Evolutionary conservation across 2,113 vertebrate species (phyloP).

Genomic region (Hyperopisus bebe): DNA sequence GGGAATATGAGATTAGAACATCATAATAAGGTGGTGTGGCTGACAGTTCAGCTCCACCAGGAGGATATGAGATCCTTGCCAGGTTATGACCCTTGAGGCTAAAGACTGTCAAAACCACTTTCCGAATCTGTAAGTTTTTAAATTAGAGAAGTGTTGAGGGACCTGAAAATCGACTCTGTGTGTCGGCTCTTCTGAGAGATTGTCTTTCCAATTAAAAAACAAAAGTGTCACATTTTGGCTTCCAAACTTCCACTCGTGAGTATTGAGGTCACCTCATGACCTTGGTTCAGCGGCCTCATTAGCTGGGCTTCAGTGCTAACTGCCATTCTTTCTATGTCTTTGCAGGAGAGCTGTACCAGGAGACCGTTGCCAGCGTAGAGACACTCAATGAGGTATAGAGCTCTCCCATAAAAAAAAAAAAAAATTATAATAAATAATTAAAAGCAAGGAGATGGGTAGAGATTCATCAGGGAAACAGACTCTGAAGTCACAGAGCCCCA

Average conservation of each 20-base stretch:
- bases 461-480: neutral
- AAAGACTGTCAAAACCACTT: constrained; percentile 9
- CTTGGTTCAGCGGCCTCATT: neutral
- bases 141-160: neutral
- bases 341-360: constrained; percentile 69
- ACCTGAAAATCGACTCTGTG: neutral
- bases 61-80: constrained; percentile 1
- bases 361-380: constrained; percentile 64
- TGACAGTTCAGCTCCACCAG: neutral
- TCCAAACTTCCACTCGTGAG: neutral
- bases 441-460: neutral
- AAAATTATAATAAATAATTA: neutral
- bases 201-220: neutral
- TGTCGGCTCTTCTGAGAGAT: neutral
- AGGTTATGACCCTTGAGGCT: constrained; percentile 26
- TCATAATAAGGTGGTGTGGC: neutral
- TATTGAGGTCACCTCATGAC: neutral
- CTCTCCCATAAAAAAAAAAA: neutral
- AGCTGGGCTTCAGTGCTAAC: neutral
- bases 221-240: constrained; percentile 10
- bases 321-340: constrained; percentile 20
- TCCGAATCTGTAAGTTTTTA: neutral
- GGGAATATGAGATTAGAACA: constrained; percentile 12
- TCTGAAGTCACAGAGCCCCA: neutral
- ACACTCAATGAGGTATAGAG: constrained; percentile 70